These are phyloP conservation scores for Rhea americana DNA, from an alignment of 2,113 vertebrate species.

Conservation along the genomic window DNA sequence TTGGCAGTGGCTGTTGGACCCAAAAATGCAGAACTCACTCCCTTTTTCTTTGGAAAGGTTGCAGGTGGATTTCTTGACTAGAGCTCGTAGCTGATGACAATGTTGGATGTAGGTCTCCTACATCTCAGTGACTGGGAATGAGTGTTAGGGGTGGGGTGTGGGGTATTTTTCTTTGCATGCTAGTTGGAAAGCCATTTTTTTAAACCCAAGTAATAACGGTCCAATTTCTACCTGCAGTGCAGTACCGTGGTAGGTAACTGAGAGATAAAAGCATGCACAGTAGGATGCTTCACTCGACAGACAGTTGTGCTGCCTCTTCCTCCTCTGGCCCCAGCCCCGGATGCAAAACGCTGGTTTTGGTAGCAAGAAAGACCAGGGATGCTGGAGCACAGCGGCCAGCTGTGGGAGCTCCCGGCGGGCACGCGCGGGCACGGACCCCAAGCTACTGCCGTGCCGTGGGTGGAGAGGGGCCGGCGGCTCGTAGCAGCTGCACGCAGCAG, in stretches of 20 bases:
- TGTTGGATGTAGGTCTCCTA: conserved; percentile 35
- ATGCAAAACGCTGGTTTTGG: background rate
- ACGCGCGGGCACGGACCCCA: accelerated
- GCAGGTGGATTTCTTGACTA: conserved; percentile 35
- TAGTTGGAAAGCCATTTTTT: conserved; percentile 45
- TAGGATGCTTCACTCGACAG: background rate
- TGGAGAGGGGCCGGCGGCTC: background rate
- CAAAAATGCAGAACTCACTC: background rate
- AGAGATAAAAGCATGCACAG: conserved; percentile 8
- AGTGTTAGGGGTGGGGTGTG: conserved; percentile 47
- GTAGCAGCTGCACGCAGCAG: background rate
- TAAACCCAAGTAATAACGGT: conserved; percentile 35
- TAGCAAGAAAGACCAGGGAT: background rate
- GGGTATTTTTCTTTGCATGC: conserved; percentile 69
- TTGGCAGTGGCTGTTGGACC: conserved; percentile 41
- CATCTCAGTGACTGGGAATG: conserved; percentile 16
- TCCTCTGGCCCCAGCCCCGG: background rate
- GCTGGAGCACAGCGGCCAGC: background rate
- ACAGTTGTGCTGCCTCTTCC: background rate
- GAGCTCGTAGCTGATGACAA: background rate
- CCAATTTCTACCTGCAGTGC: conserved; percentile 60
- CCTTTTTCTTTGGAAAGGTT: conserved; percentile 35
- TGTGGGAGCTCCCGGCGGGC: background rate
- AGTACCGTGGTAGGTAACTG: conserved; percentile 41
- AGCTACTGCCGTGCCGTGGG: background rate